These are phyloP conservation scores for Pomatostomus ruficeps DNA, from an alignment of 2,113 vertebrate species.

Conservation along the genomic window DNA sequence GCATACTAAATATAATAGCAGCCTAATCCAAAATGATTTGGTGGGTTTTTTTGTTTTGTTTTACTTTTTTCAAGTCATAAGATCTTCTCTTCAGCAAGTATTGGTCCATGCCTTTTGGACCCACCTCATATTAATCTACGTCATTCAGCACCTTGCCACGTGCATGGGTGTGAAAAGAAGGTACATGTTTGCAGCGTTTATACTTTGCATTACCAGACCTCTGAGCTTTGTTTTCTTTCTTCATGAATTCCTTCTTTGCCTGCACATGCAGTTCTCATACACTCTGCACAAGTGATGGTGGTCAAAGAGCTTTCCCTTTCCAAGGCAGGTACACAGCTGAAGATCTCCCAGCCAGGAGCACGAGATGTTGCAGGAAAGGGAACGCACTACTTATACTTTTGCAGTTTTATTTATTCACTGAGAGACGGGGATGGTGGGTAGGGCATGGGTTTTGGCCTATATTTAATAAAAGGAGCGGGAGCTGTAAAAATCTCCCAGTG, in stretches of 20 bases:
- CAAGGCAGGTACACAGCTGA: too few species aligned
- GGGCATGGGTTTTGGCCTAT: background rate
- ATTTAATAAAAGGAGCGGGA: background rate
- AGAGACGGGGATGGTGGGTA: background rate
- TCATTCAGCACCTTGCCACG: background rate
- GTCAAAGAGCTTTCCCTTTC: background rate
- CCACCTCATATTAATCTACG: background rate
- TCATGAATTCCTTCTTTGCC: background rate
- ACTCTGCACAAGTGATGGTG: background rate
- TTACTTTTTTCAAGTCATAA: background rate
- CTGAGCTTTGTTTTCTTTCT: background rate
- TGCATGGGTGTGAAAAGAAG: background rate
- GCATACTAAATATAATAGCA: background rate
- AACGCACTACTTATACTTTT: background rate
- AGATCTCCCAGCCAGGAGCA: background rate
- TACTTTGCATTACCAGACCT: background rate
- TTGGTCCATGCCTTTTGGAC: background rate
- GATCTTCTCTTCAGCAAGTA: background rate
- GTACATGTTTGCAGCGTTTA: rapidly evolving
- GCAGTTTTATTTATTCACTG: background rate
- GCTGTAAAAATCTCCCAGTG: background rate
- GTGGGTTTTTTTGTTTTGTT: background rate
- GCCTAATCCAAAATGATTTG: rapidly evolving
- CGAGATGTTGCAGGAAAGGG: background rate
- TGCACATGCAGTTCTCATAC: background rate